Percentiles rank a stretch among this genome's conserved stretches.
phyloP scores from a whole-genome alignment of 92 coral and sea anemone species.

The Chrysogorgia sp. region DNA sequence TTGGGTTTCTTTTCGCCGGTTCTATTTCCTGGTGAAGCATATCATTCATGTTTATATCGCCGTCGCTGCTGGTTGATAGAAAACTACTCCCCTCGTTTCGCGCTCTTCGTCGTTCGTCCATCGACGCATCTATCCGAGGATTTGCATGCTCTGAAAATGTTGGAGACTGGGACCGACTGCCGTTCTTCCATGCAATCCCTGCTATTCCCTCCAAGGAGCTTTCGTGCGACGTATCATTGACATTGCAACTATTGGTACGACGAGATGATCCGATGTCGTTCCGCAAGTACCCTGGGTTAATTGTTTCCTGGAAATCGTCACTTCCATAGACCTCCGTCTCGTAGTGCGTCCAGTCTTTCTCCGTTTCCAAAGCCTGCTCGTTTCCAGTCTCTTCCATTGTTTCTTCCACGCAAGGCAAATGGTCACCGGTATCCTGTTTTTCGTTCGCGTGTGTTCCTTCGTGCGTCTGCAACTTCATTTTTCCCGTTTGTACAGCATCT shows the following conservation, averaged over 20 bases:
- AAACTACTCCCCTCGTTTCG: constrained; percentile 26
- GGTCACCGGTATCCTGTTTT: not conserved
- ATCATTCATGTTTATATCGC: constrained; percentile 8
- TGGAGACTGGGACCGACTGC: not conserved
- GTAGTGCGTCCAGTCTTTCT: constrained; percentile 11
- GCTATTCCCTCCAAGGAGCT: not conserved
- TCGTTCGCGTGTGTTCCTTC: not conserved
- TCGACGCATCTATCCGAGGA: not conserved
- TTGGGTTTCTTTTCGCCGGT: not conserved
- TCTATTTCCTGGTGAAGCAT: no score
- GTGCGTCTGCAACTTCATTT: constrained; percentile 1
- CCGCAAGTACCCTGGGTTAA: not conserved
- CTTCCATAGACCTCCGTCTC: not conserved
- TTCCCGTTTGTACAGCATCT: constrained; percentile 9
- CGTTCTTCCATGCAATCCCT: not conserved
- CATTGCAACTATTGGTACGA: not conserved
- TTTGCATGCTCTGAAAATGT: not conserved
- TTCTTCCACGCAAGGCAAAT: not conserved
- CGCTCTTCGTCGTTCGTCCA: not conserved
- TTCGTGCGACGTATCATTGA: not conserved
- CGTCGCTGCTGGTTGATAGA: constrained; percentile 23
- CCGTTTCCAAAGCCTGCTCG: not conserved
- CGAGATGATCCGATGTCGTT: not conserved
- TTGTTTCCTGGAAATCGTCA: not conserved
- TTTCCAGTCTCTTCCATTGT: not conserved